Evolutionary conservation across 2,113 vertebrate species (phyloP).

Genomic region (Hippocampus guttulatus): DNA sequence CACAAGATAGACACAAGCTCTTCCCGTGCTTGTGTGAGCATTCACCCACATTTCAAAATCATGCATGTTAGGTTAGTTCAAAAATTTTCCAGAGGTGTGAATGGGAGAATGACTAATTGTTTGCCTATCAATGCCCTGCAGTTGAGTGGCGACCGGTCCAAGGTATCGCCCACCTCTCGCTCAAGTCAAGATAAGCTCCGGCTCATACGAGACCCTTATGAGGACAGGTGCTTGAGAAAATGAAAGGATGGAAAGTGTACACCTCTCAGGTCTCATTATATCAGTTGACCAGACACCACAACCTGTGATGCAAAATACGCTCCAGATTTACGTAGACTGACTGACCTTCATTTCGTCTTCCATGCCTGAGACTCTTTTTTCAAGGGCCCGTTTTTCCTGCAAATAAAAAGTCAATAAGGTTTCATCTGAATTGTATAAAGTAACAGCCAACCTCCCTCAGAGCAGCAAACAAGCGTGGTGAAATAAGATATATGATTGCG

Average conservation of each 20-base stretch:
- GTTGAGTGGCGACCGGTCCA: not conserved
- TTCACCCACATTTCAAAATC: not conserved
- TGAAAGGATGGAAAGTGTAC: not conserved
- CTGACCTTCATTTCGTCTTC: slow-evolving; percentile 94
- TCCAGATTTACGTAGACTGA: slow-evolving; percentile 23
- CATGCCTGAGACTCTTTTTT: slow-evolving; percentile 94
- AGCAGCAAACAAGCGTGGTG: not conserved
- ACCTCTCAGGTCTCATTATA: slow-evolving; percentile 15
- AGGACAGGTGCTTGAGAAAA: not conserved
- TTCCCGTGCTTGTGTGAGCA: not conserved
- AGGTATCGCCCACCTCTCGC: not conserved
- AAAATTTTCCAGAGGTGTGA: not conserved
- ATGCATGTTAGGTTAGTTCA: not conserved
- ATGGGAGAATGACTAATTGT: not conserved
- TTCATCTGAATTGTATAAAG: not conserved
- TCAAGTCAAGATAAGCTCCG: not conserved
- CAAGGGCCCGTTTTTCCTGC: slow-evolving; percentile 89
- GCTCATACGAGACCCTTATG: not conserved
- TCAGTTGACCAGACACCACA: slow-evolving; percentile 11
- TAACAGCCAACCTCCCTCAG: slow-evolving; percentile 4
- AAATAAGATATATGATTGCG: slow-evolving; percentile 14
- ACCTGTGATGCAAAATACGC: not conserved
- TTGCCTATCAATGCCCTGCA: not conserved
- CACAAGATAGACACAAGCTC: slow-evolving; percentile 1
- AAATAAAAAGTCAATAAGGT: slow-evolving; percentile 13